Base-by-base conservation (phyloP, 1,140 invertebrate species). In the Aphelinus certus region DNA sequence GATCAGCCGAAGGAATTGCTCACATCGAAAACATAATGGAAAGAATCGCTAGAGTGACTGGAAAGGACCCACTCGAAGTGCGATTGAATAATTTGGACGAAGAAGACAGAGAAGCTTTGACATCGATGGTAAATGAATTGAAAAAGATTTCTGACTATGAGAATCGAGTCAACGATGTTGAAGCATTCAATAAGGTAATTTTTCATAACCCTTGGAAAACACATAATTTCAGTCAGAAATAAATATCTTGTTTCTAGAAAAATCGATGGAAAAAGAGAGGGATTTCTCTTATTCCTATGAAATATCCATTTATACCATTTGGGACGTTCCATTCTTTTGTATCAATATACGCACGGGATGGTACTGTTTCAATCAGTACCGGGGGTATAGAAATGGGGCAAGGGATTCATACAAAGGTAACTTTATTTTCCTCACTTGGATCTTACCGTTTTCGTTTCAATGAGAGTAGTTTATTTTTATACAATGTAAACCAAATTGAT, bases 311-410 rank as follows among this genome's bases (percentile, higher is more conserved):
- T 9, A 83, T 83, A 4, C 89, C 89, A 71, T 89, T 87, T 66
- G 91, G 90, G 43, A 88, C 90, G 42, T 94, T 87, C 76, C 90
- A 91, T 79, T 90, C 90, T 0, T 85, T 92, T 42, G 89, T 96
- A 2, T 91, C 92, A 3, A 90, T 96, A 72, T 95, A 92, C 83
- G 91, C 92, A 60, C 84, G 85, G 1, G 95, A 96, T 87, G 94
- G 94, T 9, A 92, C 92, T 0, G 93, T 96, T 1, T 88, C 91
- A 1, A 88, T 96, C 55, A 89, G 89, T 42, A 94, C 95, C 81
- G 94, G 92, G 62, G 95, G 94, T 48, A 91, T 95, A 56, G 95
- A 97, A 90, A 93, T 93, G 86, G 95, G 95, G 7, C 95, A 96
- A 89, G 95, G 95, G 2, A 91, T 96, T 65, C 94, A 92, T 74